Evolutionary conservation across 2,888 invertebrate genomes (phyloP).

Genomic region (Corbicula japonica): DNA sequence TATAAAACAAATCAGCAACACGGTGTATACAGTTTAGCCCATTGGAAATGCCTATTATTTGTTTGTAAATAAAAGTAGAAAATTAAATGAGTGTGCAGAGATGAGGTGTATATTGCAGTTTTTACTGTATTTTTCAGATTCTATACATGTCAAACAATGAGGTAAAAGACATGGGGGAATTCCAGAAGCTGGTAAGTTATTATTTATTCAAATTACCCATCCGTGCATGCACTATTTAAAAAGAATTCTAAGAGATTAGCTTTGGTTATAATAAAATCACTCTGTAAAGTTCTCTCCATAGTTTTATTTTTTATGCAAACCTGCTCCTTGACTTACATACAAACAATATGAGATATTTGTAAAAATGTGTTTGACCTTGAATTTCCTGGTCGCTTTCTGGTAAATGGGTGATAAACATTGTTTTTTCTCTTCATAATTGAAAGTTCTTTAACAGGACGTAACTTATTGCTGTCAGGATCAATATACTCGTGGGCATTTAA

Average conservation of each 20-base stretch:
- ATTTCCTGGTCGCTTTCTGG: not conserved
- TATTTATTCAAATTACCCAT: not conserved
- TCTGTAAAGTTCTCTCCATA: not conserved
- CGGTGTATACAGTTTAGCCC: not conserved
- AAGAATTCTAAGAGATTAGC: not conserved
- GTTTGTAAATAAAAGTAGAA: not conserved
- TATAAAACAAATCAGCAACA: not conserved
- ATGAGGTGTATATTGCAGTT: not conserved
- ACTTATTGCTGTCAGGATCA: too few species aligned
- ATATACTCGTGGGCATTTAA: too few species aligned
- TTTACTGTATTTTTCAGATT: constrained; percentile 70
- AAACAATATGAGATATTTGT: not conserved
- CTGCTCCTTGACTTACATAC: not conserved
- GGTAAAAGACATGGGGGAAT: constrained; percentile 96
- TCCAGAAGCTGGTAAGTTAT: constrained; percentile 89
- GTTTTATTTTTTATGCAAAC: not conserved
- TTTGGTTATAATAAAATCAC: not conserved
- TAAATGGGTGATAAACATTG: too few species aligned
- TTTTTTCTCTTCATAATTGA: too few species aligned
- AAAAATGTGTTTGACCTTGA: not conserved
- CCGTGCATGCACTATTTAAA: not conserved
- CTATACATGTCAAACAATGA: constrained; percentile 87
- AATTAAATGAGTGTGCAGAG: not conserved
- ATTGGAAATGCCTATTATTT: not conserved
- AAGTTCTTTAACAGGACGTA: too few species aligned